Evolutionary conservation across 2,113 vertebrate genomes (phyloP), one percentile per base, ranked within the genome.

Genomic region (Nematolebias whitei): DNA sequence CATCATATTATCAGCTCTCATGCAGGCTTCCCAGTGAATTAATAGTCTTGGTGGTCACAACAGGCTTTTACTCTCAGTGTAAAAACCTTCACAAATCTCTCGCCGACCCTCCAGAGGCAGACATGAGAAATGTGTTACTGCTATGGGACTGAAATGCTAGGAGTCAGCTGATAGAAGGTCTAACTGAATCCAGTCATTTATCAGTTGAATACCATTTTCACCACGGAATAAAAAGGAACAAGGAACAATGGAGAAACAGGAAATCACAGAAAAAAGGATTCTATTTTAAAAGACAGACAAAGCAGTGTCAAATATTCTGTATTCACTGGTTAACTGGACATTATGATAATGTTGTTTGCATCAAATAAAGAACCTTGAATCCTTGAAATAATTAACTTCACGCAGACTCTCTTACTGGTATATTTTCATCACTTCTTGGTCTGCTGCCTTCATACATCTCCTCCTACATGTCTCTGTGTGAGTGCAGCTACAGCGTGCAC

Each of bases 11-110:
- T 61, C 39, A 40, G 24, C 49, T 35, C 16, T 4, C 55, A 40
- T 52, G 53, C 49, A 11, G 11, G 62, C 32, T 19, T 69, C 59
- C 22, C 1, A 1, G 18, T 49, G 68, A 61, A n/a, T 40, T 23
- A 51, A 29, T 0, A 51, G 55, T 35, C 19, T 39, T 40, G 15
- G 65, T 53, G 53, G 23, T 19, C 45, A 61, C 54, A 16, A 45
- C 59, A 45, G 58, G 32, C 32, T 16, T 58, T 53, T 11, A 15
- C 38, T 15, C 23, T 52, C 2, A 12, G 45, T 19, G 19, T 2
- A 12, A 8, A 39, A 72, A 19, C 54, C 16, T 8, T 32, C 5
- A 0, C 15, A 79, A 54, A 60, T 40, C 43, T 49, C 38, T 14
- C 0, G 38, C 38, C 55, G 40, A 53, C 44, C 35, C 41, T 39